Percentiles rank a stretch among this genome's conserved stretches.
phyloP scores from a whole-genome alignment of 35 echinoderm and acorn worm genomes.

The Nesometra sesokonis region DNA sequence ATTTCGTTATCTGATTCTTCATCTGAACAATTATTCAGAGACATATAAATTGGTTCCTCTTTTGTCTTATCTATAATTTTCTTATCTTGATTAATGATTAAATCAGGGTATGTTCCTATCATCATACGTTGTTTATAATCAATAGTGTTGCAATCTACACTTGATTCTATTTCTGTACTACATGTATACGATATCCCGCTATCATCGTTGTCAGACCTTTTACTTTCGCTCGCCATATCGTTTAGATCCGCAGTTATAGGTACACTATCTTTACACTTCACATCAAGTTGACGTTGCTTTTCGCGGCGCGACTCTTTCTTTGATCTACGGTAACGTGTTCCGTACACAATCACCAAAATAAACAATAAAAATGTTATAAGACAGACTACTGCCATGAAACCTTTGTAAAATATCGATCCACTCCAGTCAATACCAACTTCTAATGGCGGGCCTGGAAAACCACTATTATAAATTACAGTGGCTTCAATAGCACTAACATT shows the following conservation, averaged over 20 bases:
- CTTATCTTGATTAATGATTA: background rate
- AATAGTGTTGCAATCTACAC: background rate
- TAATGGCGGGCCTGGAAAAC: background rate
- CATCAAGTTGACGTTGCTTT: background rate
- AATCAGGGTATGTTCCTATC: background rate
- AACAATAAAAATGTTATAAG: background rate
- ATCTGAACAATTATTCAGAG: background rate
- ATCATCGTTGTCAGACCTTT: background rate
- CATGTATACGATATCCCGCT: background rate
- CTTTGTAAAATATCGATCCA: background rate
- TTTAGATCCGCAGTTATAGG: background rate
- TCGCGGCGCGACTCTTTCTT: background rate
- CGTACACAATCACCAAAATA: background rate
- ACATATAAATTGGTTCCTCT: background rate
- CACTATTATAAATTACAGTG: background rate
- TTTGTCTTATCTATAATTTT: background rate
- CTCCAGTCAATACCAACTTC: background rate
- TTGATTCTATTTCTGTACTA: background rate
- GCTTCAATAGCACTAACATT: background rate
- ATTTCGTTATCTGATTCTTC: background rate
- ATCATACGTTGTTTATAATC: background rate
- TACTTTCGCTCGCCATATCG: background rate
- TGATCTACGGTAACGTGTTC: background rate
- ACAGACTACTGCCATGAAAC: background rate
- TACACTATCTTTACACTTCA: background rate